A percentile compares a stretch with the other conserved stretches of the same genome.
Conservation (phyloP, 2,888 invertebrate genomes). For the Eudasyphora cyanicolor region DNA sequence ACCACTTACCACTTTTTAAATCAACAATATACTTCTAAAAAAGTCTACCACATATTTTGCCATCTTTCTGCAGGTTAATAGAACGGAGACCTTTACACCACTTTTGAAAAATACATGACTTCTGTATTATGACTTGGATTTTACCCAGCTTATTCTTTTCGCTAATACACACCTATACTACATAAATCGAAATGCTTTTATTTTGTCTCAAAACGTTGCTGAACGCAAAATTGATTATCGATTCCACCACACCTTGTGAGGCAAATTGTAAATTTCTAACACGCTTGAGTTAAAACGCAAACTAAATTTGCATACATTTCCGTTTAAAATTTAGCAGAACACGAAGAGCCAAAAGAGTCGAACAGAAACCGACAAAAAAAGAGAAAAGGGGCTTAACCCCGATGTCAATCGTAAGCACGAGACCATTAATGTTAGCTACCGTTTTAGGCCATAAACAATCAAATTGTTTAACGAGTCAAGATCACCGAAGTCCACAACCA, state of each 20-base stretch:
- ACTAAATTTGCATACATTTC: slow-evolving; percentile 55
- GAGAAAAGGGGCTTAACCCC: slow-evolving; percentile 57
- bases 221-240: not conserved
- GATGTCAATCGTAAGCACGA: slow-evolving; percentile 68
- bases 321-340: slow-evolving; percentile 4
- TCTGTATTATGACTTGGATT: no score
- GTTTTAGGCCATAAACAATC: slow-evolving; percentile 53
- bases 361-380: not conserved
- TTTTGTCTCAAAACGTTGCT: not conserved
- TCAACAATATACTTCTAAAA: no score
- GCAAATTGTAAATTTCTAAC: slow-evolving; percentile 13
- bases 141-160: no score
- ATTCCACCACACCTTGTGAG: slow-evolving; percentile 52
- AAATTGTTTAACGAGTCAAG: slow-evolving; percentile 55
- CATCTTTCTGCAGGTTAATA: no score
- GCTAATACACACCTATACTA: no score
- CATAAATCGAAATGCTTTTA: not conserved
- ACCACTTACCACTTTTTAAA: no score
- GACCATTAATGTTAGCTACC: slow-evolving; percentile 68
- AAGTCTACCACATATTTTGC: no score
- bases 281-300: not conserved
- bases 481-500: slow-evolving; percentile 38
- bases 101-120: no score
- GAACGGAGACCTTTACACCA: no score
- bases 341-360: no score